Evolutionary conservation across 2,113 vertebrate species (phyloP).

Genomic region (Bubalus kerabau): DNA sequence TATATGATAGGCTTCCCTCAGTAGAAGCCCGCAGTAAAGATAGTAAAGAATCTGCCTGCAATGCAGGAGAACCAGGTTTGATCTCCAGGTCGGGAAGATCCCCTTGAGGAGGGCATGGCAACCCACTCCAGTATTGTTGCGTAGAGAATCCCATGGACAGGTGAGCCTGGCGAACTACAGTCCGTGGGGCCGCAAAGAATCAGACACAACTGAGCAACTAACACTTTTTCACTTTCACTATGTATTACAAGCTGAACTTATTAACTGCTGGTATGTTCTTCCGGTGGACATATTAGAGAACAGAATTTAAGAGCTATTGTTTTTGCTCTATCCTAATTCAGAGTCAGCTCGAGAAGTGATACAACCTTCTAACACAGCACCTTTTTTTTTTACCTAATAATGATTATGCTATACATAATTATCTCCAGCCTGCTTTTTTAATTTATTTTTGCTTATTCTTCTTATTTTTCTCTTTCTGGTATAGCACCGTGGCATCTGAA

Average conservation of each 20-base stretch:
- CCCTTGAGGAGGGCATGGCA: background rate
- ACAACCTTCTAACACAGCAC: background rate
- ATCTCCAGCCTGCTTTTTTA: background rate
- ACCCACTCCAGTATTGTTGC: background rate
- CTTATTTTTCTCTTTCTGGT: slow-evolving; percentile 2
- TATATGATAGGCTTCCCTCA: background rate
- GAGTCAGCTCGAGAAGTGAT: background rate
- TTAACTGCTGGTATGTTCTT: background rate
- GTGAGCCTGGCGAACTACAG: background rate
- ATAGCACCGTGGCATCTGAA: background rate
- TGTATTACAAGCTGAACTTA: background rate
- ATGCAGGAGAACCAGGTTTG: background rate
- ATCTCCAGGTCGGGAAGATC: background rate
- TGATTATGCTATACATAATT: background rate
- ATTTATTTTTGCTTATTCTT: background rate
- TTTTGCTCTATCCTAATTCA: slow-evolving; percentile 11
- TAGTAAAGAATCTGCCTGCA: background rate
- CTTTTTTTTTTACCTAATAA: background rate
- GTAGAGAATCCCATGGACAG: background rate
- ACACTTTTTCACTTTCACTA: background rate
- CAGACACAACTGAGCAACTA: background rate
- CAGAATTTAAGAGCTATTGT: background rate
- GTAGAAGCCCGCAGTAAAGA: background rate
- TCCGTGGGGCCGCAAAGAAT: background rate
- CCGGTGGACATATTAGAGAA: background rate